phyloP scores from a whole-genome alignment of 2,888 invertebrate genomes.

The Orthosia incerta region DNA sequence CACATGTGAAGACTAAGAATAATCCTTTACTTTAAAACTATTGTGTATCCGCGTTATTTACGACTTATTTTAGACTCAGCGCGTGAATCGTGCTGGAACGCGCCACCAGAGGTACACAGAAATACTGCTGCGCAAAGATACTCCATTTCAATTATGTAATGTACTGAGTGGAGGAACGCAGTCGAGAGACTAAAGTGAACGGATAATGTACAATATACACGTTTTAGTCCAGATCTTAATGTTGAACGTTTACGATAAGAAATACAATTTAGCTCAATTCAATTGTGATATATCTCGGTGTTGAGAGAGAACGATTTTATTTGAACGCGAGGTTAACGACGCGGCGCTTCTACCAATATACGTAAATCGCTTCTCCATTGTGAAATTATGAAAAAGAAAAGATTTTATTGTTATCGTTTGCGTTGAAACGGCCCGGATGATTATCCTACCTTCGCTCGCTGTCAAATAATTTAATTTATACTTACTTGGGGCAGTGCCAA shows the following conservation, averaged over 20 bases:
- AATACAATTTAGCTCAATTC: conserved; percentile 56
- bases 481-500: conserved; percentile 7
- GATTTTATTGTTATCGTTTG: conserved; percentile 44
- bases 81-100: conserved; percentile 69
- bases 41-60: conserved; percentile 72
- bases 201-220: conserved; percentile 47
- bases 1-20: conserved; percentile 66
- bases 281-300: conserved; percentile 52
- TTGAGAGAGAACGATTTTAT: conserved; percentile 47
- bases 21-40: conserved; percentile 69
- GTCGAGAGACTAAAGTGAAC: conserved; percentile 34
- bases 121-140: conserved; percentile 61
- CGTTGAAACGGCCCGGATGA: conserved; percentile 41
- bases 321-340: conserved; percentile 52
- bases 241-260: conserved; percentile 41
- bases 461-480: conserved; percentile 40
- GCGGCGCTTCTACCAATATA: conserved; percentile 46
- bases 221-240: conserved; percentile 53
- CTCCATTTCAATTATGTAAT: conserved; percentile 62
- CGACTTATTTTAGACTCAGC: conserved; percentile 70
- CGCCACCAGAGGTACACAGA: conserved; percentile 65
- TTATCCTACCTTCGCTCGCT: conserved; percentile 38
- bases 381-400: conserved; percentile 49
- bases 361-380: conserved; percentile 44
- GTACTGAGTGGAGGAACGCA: conserved; percentile 39